phyloP scores from a whole-genome alignment of 2,888 invertebrate species.

The Drosophila macrothrix region DNA sequence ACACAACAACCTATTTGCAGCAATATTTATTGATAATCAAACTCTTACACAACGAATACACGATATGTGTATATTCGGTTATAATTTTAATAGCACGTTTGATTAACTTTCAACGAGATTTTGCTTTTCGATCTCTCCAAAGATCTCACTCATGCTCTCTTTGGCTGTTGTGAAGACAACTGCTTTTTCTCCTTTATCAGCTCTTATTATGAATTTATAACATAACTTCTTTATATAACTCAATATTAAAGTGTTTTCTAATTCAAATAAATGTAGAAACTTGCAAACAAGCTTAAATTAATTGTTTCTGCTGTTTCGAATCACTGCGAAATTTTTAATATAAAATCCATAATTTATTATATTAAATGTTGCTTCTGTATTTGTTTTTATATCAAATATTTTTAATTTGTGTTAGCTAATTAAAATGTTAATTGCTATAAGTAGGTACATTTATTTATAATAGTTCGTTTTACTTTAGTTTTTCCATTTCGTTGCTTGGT shows the following conservation, averaged over 20 bases:
- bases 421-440: slow-evolving; percentile 58
- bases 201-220: no score
- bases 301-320: neutral
- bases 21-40: no score
- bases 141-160: neutral
- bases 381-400: slow-evolving; percentile 36
- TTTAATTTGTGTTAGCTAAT: slow-evolving; percentile 36
- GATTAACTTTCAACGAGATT: neutral
- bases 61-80: neutral
- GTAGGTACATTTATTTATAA: slow-evolving; percentile 51
- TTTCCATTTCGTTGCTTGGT: slow-evolving; percentile 62
- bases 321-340: neutral
- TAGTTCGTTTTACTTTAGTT: slow-evolving; percentile 23
- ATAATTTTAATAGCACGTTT: neutral
- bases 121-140: neutral
- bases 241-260: neutral
- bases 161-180: neutral
- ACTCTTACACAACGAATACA: no score
- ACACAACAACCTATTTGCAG: no score
- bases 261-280: neutral
- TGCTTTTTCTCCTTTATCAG: neutral
- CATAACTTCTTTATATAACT: neutral
- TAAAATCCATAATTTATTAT: slow-evolving; percentile 16
- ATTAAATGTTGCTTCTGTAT: slow-evolving; percentile 41
- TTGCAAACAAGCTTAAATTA: neutral